Conservation (phyloP, 1,140 invertebrate genomes). For the Drosophila pectinifera region DNA sequence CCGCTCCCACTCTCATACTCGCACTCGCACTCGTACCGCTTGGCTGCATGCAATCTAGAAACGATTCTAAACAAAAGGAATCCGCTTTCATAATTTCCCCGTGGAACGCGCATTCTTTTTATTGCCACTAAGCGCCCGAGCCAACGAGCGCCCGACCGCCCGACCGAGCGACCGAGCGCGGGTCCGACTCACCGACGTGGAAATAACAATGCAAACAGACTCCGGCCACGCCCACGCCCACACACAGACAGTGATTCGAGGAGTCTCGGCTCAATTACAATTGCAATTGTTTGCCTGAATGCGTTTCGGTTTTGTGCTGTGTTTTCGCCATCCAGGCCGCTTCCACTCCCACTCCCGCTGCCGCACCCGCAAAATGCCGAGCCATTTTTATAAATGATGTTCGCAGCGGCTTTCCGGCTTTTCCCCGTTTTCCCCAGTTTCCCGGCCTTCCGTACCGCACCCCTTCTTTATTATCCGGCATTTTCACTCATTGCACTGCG, state of each 20-base stretch:
- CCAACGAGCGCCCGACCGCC: conserved; percentile 33
- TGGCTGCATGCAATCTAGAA: conserved; percentile 78
- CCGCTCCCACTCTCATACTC: conserved; percentile 1
- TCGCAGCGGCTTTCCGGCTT: conserved; percentile 52
- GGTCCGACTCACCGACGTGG: conserved; percentile 41
- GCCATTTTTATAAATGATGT: conserved; percentile 78
- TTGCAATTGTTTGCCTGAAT: conserved; percentile 84
- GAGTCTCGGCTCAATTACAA: conserved; percentile 82
- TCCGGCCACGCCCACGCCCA: conserved; percentile 31
- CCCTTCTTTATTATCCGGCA: conserved; percentile 43
- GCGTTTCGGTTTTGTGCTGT: conserved; percentile 75
- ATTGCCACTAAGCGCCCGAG: conserved; percentile 81
- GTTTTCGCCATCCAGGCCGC: conserved; percentile 8
- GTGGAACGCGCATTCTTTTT: conserved; percentile 82
- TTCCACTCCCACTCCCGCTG: conserved; percentile 23
- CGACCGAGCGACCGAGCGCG: too few relatives aligned
- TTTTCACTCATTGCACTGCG: conserved; percentile 49
- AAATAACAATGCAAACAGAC: conserved; percentile 81
- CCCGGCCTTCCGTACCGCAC: not conserved
- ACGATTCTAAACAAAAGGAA: conserved; percentile 83
- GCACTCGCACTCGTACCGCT: conserved; percentile 29
- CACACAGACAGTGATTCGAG: conserved; percentile 51
- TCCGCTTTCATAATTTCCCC: conserved; percentile 83
- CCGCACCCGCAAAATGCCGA: conserved; percentile 61
- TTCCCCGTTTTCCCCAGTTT: not conserved